Conservation (phyloP, 2,888 invertebrate species). For the Zhengitettix transpicula region DNA sequence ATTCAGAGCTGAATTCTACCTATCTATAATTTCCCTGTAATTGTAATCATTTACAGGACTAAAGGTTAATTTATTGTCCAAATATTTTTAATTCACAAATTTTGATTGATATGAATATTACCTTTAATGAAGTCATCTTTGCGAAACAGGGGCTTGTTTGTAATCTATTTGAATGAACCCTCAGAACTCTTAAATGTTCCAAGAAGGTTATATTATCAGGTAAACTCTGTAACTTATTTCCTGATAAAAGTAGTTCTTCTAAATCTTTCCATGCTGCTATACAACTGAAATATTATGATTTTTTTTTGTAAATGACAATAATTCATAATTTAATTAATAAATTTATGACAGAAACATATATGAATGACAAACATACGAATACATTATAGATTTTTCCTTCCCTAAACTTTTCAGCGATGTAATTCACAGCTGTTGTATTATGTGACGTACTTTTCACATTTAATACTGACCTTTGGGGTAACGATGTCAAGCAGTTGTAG, state of each 20-base stretch:
- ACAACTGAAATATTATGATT: conserved; percentile 30
- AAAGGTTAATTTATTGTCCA: too few relatives aligned
- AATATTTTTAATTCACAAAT: too few relatives aligned
- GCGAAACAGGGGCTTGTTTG: conserved; percentile 58
- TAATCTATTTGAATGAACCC: conserved; percentile 68
- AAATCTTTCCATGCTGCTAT: conserved; percentile 59
- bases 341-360: neutral
- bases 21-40: too few relatives aligned
- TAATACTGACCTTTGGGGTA: conserved; percentile 44
- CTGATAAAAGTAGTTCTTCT: conserved; percentile 67
- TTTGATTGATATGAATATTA: conserved; percentile 12
- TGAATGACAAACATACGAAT: neutral
- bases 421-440: neutral
- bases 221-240: conserved; percentile 57
- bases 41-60: too few relatives aligned
- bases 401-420: neutral
- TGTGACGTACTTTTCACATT: neutral
- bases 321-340: neutral
- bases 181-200: conserved; percentile 51
- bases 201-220: conserved; percentile 60
- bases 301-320: neutral
- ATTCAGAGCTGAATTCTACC: too few relatives aligned
- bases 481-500: conserved; percentile 55
- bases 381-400: neutral
- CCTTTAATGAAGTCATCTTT: conserved; percentile 55